Evolutionary conservation across 1,140 invertebrate species (phyloP), one percentile per base, ranked within the genome.

Genomic region (Portunus trituberculatus): DNA sequence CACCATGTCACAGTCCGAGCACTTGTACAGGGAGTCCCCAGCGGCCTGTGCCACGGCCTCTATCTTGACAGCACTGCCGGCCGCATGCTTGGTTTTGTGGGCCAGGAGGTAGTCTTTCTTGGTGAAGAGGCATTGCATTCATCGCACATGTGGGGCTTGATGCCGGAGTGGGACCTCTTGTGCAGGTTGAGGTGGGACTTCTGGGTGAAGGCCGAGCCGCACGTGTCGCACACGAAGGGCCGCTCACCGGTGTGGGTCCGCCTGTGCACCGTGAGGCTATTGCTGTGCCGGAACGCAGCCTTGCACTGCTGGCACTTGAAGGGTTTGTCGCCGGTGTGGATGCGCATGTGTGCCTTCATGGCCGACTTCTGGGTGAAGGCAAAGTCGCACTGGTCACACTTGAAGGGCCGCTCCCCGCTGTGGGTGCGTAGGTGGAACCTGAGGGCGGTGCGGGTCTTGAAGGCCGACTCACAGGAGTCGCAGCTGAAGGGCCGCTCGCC

Each of bases 121-220:
- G 67, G 94, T 95, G 84, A 95, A 95, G 94, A 95, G 45, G 94
- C 94, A 93, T 92, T 92, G 67, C 94, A 95, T n/a, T 95, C 94
- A 89, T 95, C 94, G 88, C 94, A 95, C 45, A 91, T 87, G 52
- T 95, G 94, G 82, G 94, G 94, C 59, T 95, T 95, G 45, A 95
- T 95, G 39, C 94, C 94, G 29, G 91, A 92, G 59, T 95, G 94
- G 82, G 94, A 92, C 82, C 94, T 87, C 46, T 88, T 92, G 84
- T 95, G 94, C 29, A 95, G 83, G 48, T 95, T 95, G 31, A 95
- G 91, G 48, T 95, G 94, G 7, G 94, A 91, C 32, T 86, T 92
- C 52, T 95, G 94, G 46, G 91, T 59, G 88, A 95, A 95, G 10
- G 91, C 86, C 16, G 94, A 91, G 45, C 94, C 94, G 46, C 94